Evolutionary conservation across 2,888 invertebrate genomes (phyloP).

Genomic region (Mamestra brassicae): DNA sequence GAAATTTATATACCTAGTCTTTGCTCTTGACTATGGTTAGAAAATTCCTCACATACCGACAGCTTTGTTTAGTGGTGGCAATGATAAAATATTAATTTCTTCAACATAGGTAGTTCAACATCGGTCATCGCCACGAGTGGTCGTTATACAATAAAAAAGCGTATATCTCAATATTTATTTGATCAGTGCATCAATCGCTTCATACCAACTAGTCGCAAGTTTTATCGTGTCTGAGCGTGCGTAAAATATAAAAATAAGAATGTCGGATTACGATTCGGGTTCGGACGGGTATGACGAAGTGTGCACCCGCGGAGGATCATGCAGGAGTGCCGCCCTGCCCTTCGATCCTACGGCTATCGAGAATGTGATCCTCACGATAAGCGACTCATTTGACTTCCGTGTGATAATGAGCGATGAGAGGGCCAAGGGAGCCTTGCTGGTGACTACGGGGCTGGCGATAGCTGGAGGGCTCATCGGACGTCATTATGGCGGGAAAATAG

Average conservation of each 20-base stretch:
- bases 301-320: slow-evolving; percentile 36
- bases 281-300: slow-evolving; percentile 63
- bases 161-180: background rate
- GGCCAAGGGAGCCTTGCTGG: slow-evolving; percentile 75
- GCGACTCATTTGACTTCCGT: slow-evolving; percentile 84
- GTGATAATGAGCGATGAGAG: slow-evolving; percentile 77
- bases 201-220: background rate
- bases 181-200: background rate
- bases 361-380: slow-evolving; percentile 80
- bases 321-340: slow-evolving; percentile 69
- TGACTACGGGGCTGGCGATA: slow-evolving; percentile 82
- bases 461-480: slow-evolving; percentile 84
- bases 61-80: background rate
- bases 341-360: slow-evolving; percentile 81
- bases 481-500: slow-evolving; percentile 84
- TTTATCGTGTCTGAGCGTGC: background rate
- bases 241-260: slow-evolving; percentile 20
- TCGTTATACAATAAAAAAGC: background rate
- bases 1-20: background rate
- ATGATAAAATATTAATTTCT: too few species aligned
- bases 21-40: slow-evolving; percentile 28
- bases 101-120: background rate
- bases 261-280: slow-evolving; percentile 47
- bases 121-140: background rate
- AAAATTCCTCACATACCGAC: slow-evolving; percentile 45